Evolutionary conservation across 2,113 vertebrate species (phyloP).

Genomic region (Murina feae): DNA sequence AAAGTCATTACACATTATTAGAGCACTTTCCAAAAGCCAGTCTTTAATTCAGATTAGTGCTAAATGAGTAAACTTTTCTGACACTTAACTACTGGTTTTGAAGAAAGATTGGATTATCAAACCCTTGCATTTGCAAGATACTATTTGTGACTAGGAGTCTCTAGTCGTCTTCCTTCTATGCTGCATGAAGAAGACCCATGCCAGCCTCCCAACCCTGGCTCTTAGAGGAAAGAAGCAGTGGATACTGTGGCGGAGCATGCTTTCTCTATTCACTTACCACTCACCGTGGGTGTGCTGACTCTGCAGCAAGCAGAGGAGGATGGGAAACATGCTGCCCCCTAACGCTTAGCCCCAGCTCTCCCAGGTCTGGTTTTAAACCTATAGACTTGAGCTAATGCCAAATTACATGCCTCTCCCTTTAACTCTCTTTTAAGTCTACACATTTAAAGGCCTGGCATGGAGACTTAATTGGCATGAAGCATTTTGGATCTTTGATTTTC

Average conservation of each 20-base stretch:
- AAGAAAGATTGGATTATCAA: not conserved
- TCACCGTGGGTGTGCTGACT: conserved; percentile 58
- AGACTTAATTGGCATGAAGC: conserved; percentile 71
- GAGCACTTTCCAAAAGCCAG: not conserved
- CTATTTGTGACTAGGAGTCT: not conserved
- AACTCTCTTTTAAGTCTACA: conserved; percentile 73
- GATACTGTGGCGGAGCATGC: not conserved
- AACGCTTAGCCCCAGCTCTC: conserved; percentile 16
- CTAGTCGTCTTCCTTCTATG: not conserved
- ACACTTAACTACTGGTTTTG: not conserved
- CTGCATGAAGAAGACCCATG: not conserved
- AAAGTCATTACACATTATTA: not conserved
- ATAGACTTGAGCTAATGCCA: conserved; percentile 61
- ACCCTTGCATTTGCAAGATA: not conserved
- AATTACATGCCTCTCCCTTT: conserved; percentile 63
- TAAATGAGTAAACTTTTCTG: not conserved
- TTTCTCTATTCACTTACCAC: conserved; percentile 24
- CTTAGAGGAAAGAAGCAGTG: not conserved
- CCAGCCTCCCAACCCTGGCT: not conserved
- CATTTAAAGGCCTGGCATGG: conserved; percentile 72
- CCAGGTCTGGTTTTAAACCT: conserved; percentile 54
- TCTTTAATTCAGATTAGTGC: not conserved
- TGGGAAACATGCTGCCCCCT: conserved; percentile 57
- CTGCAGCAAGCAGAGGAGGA: conserved; percentile 34
- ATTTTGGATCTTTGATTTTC: conserved; percentile 74